Evolutionary conservation across 1,140 invertebrate genomes (phyloP).

Genomic region (Brachionus calyciflorus): DNA sequence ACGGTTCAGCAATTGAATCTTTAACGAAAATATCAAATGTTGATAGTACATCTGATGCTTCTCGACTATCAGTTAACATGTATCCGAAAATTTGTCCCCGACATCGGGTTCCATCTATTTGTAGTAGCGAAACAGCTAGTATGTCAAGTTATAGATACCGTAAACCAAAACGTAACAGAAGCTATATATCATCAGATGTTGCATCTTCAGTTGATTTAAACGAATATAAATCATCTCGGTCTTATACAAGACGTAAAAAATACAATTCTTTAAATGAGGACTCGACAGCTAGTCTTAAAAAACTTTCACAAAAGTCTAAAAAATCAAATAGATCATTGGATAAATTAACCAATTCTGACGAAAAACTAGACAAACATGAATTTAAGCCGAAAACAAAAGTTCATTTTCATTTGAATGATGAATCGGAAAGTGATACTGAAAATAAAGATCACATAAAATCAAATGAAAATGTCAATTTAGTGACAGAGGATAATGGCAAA

Average conservation of each 20-base stretch:
- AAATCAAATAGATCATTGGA: slow-evolving; percentile 15
- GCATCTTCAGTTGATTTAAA: slow-evolving; percentile 42
- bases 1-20: not conserved
- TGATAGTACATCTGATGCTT: not conserved
- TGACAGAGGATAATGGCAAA: not conserved
- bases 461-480: not conserved
- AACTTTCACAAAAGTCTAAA: not conserved
- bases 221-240: slow-evolving; percentile 13
- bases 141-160: not conserved
- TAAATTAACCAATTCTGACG: not conserved
- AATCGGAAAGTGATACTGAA: not conserved
- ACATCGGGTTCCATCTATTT: slow-evolving; percentile 41
- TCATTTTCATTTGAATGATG: slow-evolving; percentile 15
- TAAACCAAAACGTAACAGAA: slow-evolving; percentile 10
- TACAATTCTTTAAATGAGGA: slow-evolving; percentile 20
- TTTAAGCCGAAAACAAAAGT: not conserved
- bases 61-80: not conserved
- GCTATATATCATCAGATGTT: slow-evolving; percentile 35
- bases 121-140: slow-evolving; percentile 38
- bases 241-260: slow-evolving; percentile 1
- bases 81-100: slow-evolving; percentile 36
- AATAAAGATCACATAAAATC: too few relatives aligned
- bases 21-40: not conserved
- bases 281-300: not conserved
- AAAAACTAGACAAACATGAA: not conserved